phyloP scores from a whole-genome alignment of 1,140 invertebrate species.

The Archegozetes longisetosus region DNA sequence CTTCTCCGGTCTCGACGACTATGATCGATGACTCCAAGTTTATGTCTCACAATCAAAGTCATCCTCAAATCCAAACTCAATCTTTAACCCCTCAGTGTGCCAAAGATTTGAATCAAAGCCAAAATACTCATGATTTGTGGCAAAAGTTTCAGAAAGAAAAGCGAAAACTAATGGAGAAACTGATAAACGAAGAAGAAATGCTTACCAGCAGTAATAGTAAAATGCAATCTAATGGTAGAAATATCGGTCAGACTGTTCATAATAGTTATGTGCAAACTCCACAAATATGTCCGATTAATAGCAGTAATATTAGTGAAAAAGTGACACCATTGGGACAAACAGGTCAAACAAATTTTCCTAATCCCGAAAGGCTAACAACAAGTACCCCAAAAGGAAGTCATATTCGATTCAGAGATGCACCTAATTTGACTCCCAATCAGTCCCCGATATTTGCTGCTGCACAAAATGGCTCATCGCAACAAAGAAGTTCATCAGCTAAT shows the following conservation, averaged over 20 bases:
- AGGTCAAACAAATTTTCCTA: constrained; percentile 11
- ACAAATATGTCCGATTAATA: neutral
- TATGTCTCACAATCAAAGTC: neutral
- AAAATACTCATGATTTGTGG: neutral
- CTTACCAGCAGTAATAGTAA: no score
- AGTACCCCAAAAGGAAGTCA: constrained; percentile 18
- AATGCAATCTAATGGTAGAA: no score
- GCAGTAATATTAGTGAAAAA: neutral
- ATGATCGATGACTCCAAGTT: neutral
- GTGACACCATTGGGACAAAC: neutral
- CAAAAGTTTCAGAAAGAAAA: neutral
- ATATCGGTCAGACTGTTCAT: neutral
- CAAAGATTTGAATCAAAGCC: neutral
- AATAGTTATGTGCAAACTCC: neutral
- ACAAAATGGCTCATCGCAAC: neutral
- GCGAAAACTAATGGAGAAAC: neutral
- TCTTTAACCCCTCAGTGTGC: neutral
- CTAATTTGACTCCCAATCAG: neutral
- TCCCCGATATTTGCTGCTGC: neutral
- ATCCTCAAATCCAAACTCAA: neutral
- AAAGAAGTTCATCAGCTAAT: neutral
- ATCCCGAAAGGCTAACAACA: constrained; percentile 16
- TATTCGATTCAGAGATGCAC: neutral
- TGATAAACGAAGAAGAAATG: neutral
- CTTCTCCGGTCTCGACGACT: neutral